Conservation (phyloP, 1,140 invertebrate genomes). For the Saccostrea glomerata region DNA sequence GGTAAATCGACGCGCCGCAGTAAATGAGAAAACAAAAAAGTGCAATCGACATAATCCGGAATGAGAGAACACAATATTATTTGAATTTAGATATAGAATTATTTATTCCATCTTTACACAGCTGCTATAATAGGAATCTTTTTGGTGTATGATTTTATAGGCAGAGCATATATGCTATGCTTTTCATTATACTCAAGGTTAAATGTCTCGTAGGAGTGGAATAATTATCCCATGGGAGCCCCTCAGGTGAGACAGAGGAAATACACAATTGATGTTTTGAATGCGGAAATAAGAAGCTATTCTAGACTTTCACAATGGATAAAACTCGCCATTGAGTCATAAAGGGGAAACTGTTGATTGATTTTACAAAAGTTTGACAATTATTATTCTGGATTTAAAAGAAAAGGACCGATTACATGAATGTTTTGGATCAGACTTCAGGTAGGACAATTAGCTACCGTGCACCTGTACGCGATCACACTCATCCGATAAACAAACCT, state of each 20-base stretch:
- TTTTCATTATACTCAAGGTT: too few species aligned
- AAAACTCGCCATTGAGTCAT: neutral
- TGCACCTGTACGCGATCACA: neutral
- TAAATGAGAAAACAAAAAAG: neutral
- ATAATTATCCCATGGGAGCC: neutral
- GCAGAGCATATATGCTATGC: too few species aligned
- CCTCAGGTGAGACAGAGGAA: constrained; percentile 27
- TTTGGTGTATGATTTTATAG: too few species aligned
- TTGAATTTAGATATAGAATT: too few species aligned
- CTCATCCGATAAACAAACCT: neutral
- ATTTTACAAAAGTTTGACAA: neutral
- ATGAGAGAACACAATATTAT: too few species aligned
- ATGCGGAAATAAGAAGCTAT: neutral
- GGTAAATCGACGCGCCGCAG: neutral
- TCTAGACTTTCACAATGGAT: neutral
- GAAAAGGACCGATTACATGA: neutral
- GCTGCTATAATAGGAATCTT: too few species aligned
- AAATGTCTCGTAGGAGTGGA: too few species aligned
- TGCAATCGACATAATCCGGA: too few species aligned
- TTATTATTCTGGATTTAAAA: too few species aligned
- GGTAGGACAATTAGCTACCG: neutral
- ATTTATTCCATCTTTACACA: too few species aligned
- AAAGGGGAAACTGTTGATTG: neutral
- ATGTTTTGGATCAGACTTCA: neutral
- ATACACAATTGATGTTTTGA: constrained; percentile 31